Evolutionary conservation across 2,113 vertebrate species (phyloP), one percentile per base, ranked within the genome.

Genomic region (Apeltes quadracus): DNA sequence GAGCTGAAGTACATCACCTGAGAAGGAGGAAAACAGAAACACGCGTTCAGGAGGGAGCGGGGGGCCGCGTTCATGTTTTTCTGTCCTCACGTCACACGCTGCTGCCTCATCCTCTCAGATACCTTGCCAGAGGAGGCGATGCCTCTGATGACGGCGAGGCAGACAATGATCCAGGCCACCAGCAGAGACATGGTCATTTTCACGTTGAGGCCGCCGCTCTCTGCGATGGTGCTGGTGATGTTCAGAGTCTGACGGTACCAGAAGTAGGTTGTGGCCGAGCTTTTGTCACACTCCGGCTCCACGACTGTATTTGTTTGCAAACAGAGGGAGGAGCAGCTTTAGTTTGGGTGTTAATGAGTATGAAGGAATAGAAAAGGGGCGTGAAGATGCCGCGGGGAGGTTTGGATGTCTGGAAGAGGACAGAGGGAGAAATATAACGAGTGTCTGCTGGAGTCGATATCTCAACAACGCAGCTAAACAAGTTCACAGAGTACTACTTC

Each of bases 1-100:
- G 98, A 99, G 90, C 98, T 99, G 94, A 99, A 99, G 84, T 99
- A 99, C 98, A 99, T 99, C 92, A 99, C 98, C 98, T 99, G 74
- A 3, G 54, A 82, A 54, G 16, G 13, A 13, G 7, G 16, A 66
- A 29, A n/a, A 23, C 8, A 3, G 27, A 63, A 32, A 54, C 8
- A 32, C 4, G 36, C 2, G 54, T 20, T 72, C 2, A 74, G 8
- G 7, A 29, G 0, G 1, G 25, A 38, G 13, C 2, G 18, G 18
- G 9, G 5, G 3, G 29, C 38, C 20, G 23, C 5, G 11, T 13
- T 46, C 12, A 7, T 25, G 10, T 20, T 41, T 32, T 10, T 15
- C 25, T 50, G 13, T 59, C n/a, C 61, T 69, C 7, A 14, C 18
- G 3, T 22, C 18, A 14, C 18, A 4, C 9, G 32, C 55, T 50